Evolutionary conservation across 2,888 invertebrate genomes (phyloP), one percentile per base, ranked within the genome.

Genomic region (Myopa testacea): DNA sequence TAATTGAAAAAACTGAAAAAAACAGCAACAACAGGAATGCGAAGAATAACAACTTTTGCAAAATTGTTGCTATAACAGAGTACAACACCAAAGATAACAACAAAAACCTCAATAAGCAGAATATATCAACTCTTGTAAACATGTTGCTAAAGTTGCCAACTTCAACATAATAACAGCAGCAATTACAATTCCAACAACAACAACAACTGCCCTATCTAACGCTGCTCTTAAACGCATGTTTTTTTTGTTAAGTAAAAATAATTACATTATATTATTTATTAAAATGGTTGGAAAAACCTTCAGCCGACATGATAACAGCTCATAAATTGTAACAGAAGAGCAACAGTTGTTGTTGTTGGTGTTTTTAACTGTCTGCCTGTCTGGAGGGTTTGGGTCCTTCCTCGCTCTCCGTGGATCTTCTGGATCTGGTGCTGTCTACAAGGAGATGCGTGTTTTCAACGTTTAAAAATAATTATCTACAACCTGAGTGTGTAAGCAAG

Each of bases 391-490:
- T 4, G 60, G 16, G 60, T 4, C 5, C 60, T 60, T 19, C 16
- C 19, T 3, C 16, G 1, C 16, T 5, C 60, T 60, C 6, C 16
- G 16, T 60, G 55, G 12, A 14, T 55, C 10, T 45, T 45, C 7
- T 1, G 45, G 1, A 10, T 10, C 45, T 6, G 7, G 10, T 8
- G 6, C 45, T 10, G 45, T 8, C 3, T 45, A 8, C 45, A 10
- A 45, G 45, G 45, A 6, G 26, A 75, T 75, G 68, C 60, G 75
- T 68, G 75, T 40, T 58, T 38, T 67, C 65, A 65, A 75, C 52
- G 63, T 75, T 67, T 75, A 75, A 67, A 75, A 63, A 67, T 67
- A 75, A 75, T 75, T 75, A 65, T 63, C 67, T 63, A 4, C 63
- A 26, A 62, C 10, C 50, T 55, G 55, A 45, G 10, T 55, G 55